These are phyloP conservation scores for Hippocampus guttulatus DNA, from an alignment of 2,113 vertebrate species.

Conservation along the genomic window DNA sequence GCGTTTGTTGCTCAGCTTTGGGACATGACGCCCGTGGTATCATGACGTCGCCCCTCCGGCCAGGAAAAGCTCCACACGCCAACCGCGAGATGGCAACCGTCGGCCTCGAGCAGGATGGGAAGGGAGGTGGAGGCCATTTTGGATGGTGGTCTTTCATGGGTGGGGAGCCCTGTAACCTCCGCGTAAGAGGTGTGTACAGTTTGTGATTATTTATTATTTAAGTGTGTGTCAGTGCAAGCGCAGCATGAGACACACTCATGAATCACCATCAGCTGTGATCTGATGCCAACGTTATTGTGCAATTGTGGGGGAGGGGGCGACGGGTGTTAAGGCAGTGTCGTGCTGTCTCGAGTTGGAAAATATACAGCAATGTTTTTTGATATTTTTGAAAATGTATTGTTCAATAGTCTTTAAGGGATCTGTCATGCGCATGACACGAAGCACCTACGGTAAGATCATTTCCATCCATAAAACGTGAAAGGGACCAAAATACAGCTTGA, in stretches of 20 bases:
- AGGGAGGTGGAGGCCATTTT: neutral
- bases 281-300: neutral
- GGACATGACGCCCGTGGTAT: constrained; percentile 97
- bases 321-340: neutral
- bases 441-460: neutral
- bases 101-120: neutral
- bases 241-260: neutral
- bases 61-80: constrained; percentile 23
- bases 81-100: constrained; percentile 11
- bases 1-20: constrained; percentile 77
- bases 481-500: neutral
- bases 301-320: neutral
- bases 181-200: neutral
- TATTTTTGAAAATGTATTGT: neutral
- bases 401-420: neutral
- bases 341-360: constrained; percentile 1
- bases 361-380: neutral
- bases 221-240: neutral
- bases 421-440: neutral
- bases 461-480: neutral
- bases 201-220: constrained; percentile 3
- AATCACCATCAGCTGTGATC: neutral
- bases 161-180: neutral
- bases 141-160: neutral
- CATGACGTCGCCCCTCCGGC: constrained; percentile 69